These are phyloP conservation scores for Ommatoiulus sabulosus DNA, from an alignment of 2,888 invertebrate genomes.

Conservation along the genomic window DNA sequence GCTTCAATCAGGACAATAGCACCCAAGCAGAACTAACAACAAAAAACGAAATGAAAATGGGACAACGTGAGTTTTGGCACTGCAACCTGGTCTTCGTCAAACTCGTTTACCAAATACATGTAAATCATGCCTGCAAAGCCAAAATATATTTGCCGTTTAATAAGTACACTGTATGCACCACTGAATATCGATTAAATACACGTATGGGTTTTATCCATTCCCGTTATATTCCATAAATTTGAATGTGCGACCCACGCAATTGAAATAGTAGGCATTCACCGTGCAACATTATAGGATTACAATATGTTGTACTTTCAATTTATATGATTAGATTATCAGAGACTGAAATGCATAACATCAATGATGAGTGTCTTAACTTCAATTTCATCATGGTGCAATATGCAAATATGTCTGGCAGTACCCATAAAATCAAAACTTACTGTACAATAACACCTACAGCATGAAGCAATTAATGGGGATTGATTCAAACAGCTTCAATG, in stretches of 20 bases:
- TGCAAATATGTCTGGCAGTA: no score
- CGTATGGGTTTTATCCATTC: neutral
- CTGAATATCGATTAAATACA: neutral
- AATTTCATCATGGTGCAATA: no score
- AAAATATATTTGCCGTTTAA: slow-evolving; percentile 10
- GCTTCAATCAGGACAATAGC: slow-evolving; percentile 49
- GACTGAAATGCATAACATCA: no score
- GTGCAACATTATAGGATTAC: neutral
- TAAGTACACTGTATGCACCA: neutral
- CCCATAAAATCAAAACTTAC: no score
- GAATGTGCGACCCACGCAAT: neutral
- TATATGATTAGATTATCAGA: no score
- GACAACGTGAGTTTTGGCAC: slow-evolving; percentile 19
- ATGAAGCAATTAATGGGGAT: no score
- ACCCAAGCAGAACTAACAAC: slow-evolving; percentile 24
- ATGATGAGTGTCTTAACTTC: no score
- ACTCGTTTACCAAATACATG: neutral
- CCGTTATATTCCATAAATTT: neutral
- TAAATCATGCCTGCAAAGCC: slow-evolving; percentile 17
- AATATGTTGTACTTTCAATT: neutral
- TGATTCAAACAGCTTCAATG: no score
- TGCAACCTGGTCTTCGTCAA: slow-evolving; percentile 26
- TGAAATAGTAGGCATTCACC: neutral
- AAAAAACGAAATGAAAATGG: neutral
- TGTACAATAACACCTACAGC: no score